Base-by-base conservation (phyloP, 2,888 invertebrate genomes). In the Operophtera brumata region DNA sequence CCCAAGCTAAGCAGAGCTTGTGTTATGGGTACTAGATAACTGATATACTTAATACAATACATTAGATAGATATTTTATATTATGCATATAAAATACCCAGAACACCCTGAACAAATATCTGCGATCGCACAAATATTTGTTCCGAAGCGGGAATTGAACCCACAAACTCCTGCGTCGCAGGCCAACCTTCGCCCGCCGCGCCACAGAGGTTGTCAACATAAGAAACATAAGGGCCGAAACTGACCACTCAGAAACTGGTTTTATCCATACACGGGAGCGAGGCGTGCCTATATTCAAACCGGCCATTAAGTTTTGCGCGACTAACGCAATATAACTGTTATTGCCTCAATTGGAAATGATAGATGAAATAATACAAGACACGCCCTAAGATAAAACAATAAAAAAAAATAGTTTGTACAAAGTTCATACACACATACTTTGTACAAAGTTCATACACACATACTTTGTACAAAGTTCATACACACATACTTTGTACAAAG, bases 351-450 rank as follows among this genome's bases (percentile, higher is more conserved):
- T 67, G 59, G 57, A 69, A 71, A 69, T 60, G 58, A 64, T 63
- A 62, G 54, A 56, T 66, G 54, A 64, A 47, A 49, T 47, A 50
- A 57, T 48, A 62, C 57, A 62, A 63, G 66, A 65, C 70, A 69
- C 66, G 64, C 71, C 70, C 70, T 66, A 70, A 26, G 45, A 47
- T 57, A 65, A 68, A 69, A 68, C 54, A 69, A 69, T 64, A 67
- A 55, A 66, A 55, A 66, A 63, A 70, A 54, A 68, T 59, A 56
- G 32, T 67, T 70, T 72, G 68, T 72, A 75, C 71, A 75, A 62
- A 62, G 63, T 61, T 57, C 62, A 64, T 57, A 53, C 20, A 20
- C n/a, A n/a, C n/a, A 68, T 59, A 56, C 28, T 67, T 70, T 72
- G 68, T 72, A 75, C 71, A 75, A 62, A 62, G 63, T 61, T 57